phyloP scores from a whole-genome alignment of 2,113 vertebrate species.

The Carassius carassius region DNA sequence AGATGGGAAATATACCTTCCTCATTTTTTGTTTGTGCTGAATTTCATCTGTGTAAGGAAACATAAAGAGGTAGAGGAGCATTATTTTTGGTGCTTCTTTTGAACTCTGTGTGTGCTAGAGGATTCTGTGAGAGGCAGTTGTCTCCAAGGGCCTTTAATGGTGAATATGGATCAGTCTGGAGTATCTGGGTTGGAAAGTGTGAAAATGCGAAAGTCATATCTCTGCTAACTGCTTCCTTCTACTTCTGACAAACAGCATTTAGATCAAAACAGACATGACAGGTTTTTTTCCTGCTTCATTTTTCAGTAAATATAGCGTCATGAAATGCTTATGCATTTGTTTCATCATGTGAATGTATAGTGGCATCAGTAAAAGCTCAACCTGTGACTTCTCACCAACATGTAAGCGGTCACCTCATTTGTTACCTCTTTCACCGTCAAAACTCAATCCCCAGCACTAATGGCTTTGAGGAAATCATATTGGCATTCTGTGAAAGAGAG shows the following conservation, averaged over 20 bases:
- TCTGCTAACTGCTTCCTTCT: constrained; percentile 1
- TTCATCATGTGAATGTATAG: not conserved
- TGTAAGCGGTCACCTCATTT: not conserved
- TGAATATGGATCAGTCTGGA: constrained; percentile 20
- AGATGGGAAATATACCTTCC: not conserved
- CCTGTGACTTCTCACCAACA: not conserved
- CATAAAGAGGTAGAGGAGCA: not conserved
- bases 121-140: constrained; percentile 12
- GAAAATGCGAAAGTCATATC: constrained; percentile 23
- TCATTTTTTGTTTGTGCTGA: constrained; percentile 1
- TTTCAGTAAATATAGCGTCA: not conserved
- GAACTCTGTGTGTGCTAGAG: constrained; percentile 25
- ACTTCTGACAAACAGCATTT: constrained; percentile 27
- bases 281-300: too few relatives aligned
- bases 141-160: constrained; percentile 13
- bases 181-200: constrained; percentile 1
- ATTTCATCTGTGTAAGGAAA: constrained; percentile 27
- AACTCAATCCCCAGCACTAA: constrained; percentile 76
- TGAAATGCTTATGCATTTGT: not conserved
- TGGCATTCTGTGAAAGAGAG: not conserved
- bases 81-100: constrained; percentile 34
- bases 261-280: not conserved
- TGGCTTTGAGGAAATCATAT: constrained; percentile 61
- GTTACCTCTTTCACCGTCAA: constrained; percentile 46
- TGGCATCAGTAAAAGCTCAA: not conserved